Evolutionary conservation across 2,797 vertebrate species (phyloP).

Genomic region (Acipenser ruthenus): DNA sequence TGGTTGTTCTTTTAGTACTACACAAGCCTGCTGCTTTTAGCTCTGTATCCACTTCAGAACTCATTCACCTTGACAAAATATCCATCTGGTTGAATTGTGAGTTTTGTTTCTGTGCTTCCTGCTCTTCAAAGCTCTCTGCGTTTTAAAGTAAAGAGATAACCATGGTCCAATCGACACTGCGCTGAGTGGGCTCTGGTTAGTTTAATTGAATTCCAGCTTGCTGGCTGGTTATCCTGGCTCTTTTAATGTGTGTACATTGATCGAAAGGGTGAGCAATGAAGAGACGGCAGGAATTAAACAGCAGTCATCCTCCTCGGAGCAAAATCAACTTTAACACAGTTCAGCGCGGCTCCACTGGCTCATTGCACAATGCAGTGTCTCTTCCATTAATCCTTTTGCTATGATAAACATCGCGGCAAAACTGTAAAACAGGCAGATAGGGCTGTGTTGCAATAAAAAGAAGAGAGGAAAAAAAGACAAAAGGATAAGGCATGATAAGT

Average conservation of each 20-base stretch:
- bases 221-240: slow-evolving; percentile 5
- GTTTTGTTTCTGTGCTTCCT: neutral
- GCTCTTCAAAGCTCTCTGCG: neutral
- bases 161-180: neutral
- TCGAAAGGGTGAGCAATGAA: slow-evolving; percentile 16
- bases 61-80: accelerated
- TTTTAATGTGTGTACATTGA: slow-evolving; percentile 18
- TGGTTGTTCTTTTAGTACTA: too few species aligned
- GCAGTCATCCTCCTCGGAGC: too few species aligned
- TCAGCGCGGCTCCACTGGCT: too few species aligned
- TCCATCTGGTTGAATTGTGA: neutral
- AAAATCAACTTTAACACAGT: too few species aligned
- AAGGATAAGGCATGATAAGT: too few species aligned
- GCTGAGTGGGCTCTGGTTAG: slow-evolving; percentile 15
- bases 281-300: slow-evolving; percentile 2
- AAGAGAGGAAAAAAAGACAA: too few species aligned
- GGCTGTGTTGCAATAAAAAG: too few species aligned
- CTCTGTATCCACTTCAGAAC: neutral
- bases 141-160: slow-evolving; percentile 14
- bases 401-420: too few species aligned
- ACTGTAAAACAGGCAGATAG: too few species aligned
- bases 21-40: too few species aligned
- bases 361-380: too few species aligned
- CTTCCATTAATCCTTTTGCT: too few species aligned
- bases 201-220: slow-evolving; percentile 14